phyloP scores from a whole-genome alignment of 2,888 invertebrate genomes.

The Clitarchus hookeri region DNA sequence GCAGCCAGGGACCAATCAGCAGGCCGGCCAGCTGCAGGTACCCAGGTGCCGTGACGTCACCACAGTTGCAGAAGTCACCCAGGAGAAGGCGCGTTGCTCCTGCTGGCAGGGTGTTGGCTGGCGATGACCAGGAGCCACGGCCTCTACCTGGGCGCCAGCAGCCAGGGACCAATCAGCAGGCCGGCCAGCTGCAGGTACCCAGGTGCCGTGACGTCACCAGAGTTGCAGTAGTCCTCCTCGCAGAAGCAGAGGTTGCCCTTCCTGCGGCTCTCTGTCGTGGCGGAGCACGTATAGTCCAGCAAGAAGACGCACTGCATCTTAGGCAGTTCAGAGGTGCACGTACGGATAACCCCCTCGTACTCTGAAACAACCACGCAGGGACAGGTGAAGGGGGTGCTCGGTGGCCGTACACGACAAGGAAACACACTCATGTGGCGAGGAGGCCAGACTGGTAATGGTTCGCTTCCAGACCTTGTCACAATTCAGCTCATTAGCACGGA shows the following conservation, averaged over 20 bases:
- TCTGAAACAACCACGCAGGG: neutral
- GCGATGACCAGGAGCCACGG: too few relatives aligned
- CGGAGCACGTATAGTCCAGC: constrained; percentile 19
- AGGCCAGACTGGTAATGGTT: too few relatives aligned
- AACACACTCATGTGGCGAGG: too few relatives aligned
- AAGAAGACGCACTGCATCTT: constrained; percentile 4
- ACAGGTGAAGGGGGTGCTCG: too few relatives aligned
- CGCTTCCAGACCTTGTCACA: too few relatives aligned
- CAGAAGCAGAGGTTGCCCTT: constrained; percentile 21
- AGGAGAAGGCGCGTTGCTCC: too few relatives aligned
- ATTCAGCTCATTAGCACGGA: too few relatives aligned
- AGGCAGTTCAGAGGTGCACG: constrained; percentile 11
- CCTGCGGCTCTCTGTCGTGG: neutral
- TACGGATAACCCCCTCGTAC: neutral
- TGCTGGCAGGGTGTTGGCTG: too few relatives aligned
- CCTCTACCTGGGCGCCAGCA: neutral
- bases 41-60: too few relatives aligned
- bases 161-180: neutral
- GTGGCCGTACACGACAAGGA: too few relatives aligned
- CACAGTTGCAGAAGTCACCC: too few relatives aligned
- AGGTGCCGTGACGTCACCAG: neutral
- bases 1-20: neutral
- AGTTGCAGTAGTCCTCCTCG: constrained; percentile 18
- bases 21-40: neutral
- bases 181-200: neutral